A percentile compares a stretch with the other conserved stretches of the same genome.
These are phyloP conservation scores for Phaenicophaeus curvirostris DNA, from an alignment of 2,797 vertebrate species.

Conservation along the genomic window DNA sequence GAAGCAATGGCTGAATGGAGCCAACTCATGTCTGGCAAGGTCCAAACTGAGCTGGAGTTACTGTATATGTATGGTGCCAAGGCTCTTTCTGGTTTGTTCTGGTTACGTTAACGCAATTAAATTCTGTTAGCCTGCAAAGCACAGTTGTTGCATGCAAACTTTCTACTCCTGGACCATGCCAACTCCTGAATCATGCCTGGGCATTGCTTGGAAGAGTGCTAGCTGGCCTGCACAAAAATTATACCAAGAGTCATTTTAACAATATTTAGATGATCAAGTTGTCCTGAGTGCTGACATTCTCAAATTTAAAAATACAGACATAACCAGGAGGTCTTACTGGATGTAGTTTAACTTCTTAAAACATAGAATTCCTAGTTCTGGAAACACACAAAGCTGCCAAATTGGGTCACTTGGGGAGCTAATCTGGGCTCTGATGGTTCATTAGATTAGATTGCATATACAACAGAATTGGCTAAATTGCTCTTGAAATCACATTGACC, in stretches of 20 bases:
- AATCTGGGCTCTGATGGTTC: not conserved
- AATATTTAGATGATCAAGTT: not conserved
- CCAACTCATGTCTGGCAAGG: not conserved
- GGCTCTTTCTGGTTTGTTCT: not conserved
- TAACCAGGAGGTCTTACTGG: not conserved
- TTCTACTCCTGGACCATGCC: not conserved
- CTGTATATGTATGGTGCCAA: not conserved
- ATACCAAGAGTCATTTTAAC: not conserved
- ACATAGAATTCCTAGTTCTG: not conserved
- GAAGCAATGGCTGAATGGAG: not conserved
- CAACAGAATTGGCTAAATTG: not conserved
- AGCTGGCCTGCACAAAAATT: not conserved
- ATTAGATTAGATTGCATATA: not conserved
- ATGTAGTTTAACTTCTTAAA: not conserved
- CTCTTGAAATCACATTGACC: not conserved
- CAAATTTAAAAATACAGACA: not conserved
- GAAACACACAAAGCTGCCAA: not conserved
- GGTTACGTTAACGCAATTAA: rapidly evolving
- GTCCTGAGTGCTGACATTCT: not conserved
- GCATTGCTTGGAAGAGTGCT: not conserved
- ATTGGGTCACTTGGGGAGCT: not conserved
- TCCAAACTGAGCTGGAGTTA: not conserved
- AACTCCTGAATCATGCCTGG: not conserved
- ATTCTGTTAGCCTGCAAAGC: not conserved
- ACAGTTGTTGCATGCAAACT: not conserved